Evolutionary conservation across 2,888 invertebrate genomes (phyloP), one percentile per base, ranked within the genome.

Genomic region (Seladonia tumulorum): DNA sequence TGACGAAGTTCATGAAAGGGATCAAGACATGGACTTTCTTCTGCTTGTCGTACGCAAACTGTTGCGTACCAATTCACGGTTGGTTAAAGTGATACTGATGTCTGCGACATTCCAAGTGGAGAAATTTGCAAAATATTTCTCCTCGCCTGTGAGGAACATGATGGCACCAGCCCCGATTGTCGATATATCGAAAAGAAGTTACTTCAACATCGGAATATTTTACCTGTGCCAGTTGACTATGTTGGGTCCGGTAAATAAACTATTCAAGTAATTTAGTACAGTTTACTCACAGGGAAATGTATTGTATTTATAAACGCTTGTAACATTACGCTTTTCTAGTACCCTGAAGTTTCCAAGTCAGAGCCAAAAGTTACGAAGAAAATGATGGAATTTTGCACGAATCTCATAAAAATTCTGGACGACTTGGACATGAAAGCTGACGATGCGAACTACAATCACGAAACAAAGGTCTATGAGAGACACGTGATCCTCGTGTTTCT

Each of bases 1-100:
- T 1, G 90, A 90, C 12, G 99, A 95, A 98, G 99, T 0, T 99
- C 99, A 90, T 92, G 99, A 99, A 95, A 96, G 99, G 63, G 98
- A 98, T 90, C 97, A 98, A 93, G 98, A 99, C 45, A 98, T 98
- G 96, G 99, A 99, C 93, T 98, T 99, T 93, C 95, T 98, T 1
- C 94, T 99, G 39, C 96, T 99, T 18, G 95, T 99, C 16, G 97
- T 99, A 0, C 97, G 98, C 87, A 98, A 97, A 91, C 96, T 99
- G 72, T 95, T 98, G 47, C 95, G 96, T 84, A 96, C 97, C 0
- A 97, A 97, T 93, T 97, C 97, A 0, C 95, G 95, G 0, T 95
- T 96, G 83, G 97, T 97, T 0, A 97, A 97, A 95, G 95, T 98
- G 0, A 96, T 99, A 76, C 95, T 99, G 4, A 99, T 99, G 99